These are phyloP conservation scores for Diprion similis DNA, from an alignment of 1,140 invertebrate genomes.

Conservation along the genomic window DNA sequence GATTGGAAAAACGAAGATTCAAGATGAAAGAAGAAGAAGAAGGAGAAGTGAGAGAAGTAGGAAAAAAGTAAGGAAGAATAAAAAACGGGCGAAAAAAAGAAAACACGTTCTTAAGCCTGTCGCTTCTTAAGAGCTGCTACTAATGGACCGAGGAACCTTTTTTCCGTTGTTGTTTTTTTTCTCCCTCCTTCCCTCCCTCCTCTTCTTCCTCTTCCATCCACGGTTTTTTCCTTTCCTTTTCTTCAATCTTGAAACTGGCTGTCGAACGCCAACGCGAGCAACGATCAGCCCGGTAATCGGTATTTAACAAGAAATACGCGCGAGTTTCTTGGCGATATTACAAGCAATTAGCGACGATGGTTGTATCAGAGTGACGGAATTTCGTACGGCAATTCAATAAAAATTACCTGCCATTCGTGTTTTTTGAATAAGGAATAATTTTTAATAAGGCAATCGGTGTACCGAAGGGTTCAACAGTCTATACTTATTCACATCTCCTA, in stretches of 20 bases:
- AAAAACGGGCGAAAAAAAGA: constrained; percentile 8
- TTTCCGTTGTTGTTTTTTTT: neutral
- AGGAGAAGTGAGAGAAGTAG: constrained; percentile 20
- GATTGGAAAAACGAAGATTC: no score
- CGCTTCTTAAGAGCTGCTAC: constrained; percentile 59
- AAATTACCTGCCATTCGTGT: no score
- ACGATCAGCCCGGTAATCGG: neutral
- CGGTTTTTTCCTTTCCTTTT: constrained; percentile 36
- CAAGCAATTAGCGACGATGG: no score
- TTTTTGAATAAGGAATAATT: no score
- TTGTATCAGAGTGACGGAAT: no score
- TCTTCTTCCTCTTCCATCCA: constrained; percentile 23
- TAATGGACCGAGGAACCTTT: constrained; percentile 58
- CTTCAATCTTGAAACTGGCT: constrained; percentile 14
- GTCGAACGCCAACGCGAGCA: neutral
- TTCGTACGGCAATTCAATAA: no score
- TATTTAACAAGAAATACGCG: neutral
- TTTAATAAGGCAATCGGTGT: no score
- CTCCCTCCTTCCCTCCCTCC: neutral
- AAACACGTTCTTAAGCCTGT: constrained; percentile 17
- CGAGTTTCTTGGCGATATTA: no score
- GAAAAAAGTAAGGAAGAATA: constrained; percentile 9
- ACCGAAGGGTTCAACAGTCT: no score
- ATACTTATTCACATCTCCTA: no score
- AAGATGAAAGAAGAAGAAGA: constrained; percentile 26